Conservation (phyloP, 1,140 invertebrate species). For the Heliothis virescens region DNA sequence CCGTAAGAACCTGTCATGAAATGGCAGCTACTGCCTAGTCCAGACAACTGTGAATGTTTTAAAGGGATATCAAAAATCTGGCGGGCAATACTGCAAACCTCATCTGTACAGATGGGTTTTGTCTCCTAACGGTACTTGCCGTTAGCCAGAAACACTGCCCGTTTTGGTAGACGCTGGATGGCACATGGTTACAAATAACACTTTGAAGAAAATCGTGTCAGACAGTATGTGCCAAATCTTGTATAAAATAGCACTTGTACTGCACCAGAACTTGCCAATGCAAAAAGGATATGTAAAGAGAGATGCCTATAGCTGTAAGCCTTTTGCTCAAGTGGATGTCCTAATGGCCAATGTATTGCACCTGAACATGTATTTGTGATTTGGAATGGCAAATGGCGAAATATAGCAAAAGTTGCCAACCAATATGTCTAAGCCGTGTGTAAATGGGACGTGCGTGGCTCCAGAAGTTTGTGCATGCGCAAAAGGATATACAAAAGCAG, state of each 20-base stretch:
- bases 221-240: slow-evolving; percentile 47
- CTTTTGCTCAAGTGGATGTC: not conserved
- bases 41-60: slow-evolving; percentile 55
- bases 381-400: slow-evolving; percentile 17
- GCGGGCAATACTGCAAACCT: not conserved
- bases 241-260: slow-evolving; percentile 56
- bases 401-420: slow-evolving; percentile 1
- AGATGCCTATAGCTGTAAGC: not conserved
- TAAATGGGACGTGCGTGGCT: slow-evolving; percentile 86
- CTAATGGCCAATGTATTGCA: slow-evolving; percentile 42
- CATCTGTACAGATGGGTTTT: slow-evolving; percentile 11
- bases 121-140: slow-evolving; percentile 11
- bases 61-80: slow-evolving; percentile 49
- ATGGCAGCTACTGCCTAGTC: slow-evolving; percentile 38
- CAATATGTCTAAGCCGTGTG: slow-evolving; percentile 30
- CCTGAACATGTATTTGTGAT: slow-evolving; percentile 59
- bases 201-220: slow-evolving; percentile 56
- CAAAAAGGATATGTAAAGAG: slow-evolving; percentile 62
- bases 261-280: slow-evolving; percentile 71
- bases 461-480: slow-evolving; percentile 75
- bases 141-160: slow-evolving; percentile 12
- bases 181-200: not conserved
- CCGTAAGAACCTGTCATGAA: slow-evolving; percentile 49
- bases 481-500: not conserved
- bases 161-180: slow-evolving; percentile 16